Base-by-base conservation (phyloP, 2,888 invertebrate species). In the Lobophora halterata region DNA sequence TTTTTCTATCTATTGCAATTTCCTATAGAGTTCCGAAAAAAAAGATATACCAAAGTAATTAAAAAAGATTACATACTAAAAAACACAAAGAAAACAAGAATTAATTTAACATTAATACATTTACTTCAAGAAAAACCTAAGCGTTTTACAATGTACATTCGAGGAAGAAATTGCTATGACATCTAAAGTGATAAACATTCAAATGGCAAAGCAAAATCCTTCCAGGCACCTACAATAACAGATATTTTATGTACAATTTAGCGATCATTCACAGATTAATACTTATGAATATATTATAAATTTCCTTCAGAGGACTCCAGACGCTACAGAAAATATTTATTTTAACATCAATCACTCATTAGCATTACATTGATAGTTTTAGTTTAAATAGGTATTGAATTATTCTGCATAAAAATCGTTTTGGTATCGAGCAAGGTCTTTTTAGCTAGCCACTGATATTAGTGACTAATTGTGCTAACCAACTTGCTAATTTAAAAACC, bases 91-190 rank as follows among this genome's bases (percentile, higher is more conserved):
- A 37, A 52, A 62, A 61, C 49, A 59, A 49, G 11, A 48, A 26
- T 52, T 41, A 61, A 76, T 75, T 72, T 71, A 71, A 67, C 62
- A 75, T 76, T 73, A 70, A 74, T 72, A 79, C 61, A 51, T 80
- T 79, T 78, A 77, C 61, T 81, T 76, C 72, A 76, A 71, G 70
- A 76, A 79, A 38, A 71, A 67, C 69, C 75, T 79, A 80, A 76
- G 74, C 75, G 71, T 75, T 77, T 68, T 72, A 74, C 67, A 78
- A 65, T 71, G 68, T 69, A 50, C 8, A 30, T 28, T 34, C 18
- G 34, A 45, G 30, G 19, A 46, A 40, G 30, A 45, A 33, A 13
- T 36, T 33, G 33, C 9, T 6, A 18, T 14, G 33, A 25, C 26
- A 41, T 12, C 12, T 10, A 27, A 27, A 24, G 9, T 25, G 7